Conservation (phyloP, 2,113 vertebrate species). For the Phaetusa simplex region DNA sequence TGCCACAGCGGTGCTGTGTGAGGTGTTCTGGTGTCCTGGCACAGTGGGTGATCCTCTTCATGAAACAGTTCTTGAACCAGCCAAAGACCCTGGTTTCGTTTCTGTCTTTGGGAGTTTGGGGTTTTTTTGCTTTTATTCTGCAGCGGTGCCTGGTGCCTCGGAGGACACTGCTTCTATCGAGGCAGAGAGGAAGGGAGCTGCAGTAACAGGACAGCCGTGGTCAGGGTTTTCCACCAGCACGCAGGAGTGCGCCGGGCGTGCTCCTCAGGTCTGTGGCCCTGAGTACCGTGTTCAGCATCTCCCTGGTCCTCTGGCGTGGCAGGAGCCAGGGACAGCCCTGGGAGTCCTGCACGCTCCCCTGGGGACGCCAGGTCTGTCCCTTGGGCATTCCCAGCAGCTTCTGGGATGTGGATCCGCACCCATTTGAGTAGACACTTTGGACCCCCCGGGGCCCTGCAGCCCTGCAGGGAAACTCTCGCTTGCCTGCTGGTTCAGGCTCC, state of each 20-base stretch:
- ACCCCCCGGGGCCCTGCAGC: not conserved
- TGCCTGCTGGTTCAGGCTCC: not conserved
- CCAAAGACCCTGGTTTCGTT: not conserved
- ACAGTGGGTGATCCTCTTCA: not conserved
- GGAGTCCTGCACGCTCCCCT: not conserved
- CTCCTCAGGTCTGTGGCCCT: rapidly evolving
- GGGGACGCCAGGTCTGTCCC: not conserved
- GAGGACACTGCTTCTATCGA: rapidly evolving
- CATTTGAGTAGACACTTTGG: rapidly evolving
- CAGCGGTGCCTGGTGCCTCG: not conserved
- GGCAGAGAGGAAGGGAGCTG: not conserved
- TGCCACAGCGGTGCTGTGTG: not conserved
- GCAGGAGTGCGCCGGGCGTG: rapidly evolving
- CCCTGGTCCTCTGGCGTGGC: rapidly evolving
- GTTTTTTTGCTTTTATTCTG: rapidly evolving
- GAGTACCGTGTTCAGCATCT: not conserved
- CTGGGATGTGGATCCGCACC: not conserved
- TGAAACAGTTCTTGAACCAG: not conserved
- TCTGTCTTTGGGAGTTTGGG: not conserved
- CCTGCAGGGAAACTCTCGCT: not conserved
- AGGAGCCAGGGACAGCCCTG: not conserved
- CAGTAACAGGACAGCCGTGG: not conserved
- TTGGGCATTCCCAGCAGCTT: not conserved
- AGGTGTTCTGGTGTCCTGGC: not conserved
- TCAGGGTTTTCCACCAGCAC: not conserved